Percentiles rank a stretch among this genome's conserved stretches.
phyloP scores from a whole-genome alignment of 2,888 invertebrate genomes.

The Hypsopygia costalis region DNA sequence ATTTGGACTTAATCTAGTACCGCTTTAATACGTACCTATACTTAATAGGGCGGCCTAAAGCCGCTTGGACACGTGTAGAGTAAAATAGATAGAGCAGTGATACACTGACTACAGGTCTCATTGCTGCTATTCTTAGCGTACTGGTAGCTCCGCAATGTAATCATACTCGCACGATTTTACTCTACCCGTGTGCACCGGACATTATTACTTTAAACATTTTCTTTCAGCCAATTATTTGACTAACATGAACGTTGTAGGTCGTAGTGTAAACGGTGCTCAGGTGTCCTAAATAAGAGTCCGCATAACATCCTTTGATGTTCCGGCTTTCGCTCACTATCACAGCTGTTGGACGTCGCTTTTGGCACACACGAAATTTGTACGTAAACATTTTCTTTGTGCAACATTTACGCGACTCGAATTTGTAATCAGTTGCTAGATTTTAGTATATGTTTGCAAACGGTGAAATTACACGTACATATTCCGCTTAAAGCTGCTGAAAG shows the following conservation, averaged over 20 bases:
- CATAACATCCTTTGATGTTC: slow-evolving; percentile 43
- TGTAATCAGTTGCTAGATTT: slow-evolving; percentile 9
- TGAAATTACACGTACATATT: neutral
- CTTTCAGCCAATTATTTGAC: too few species aligned
- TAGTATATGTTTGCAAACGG: neutral
- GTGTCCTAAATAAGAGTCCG: slow-evolving; percentile 15
- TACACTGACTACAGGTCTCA: too few species aligned
- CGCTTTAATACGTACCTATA: too few species aligned
- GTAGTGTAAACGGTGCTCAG: neutral
- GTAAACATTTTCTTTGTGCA: slow-evolving; percentile 11
- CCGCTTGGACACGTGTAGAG: too few species aligned
- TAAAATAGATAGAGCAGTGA: too few species aligned
- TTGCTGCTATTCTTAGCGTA: too few species aligned
- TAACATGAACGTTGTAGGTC: neutral
- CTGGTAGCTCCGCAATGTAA: too few species aligned
- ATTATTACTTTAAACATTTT: too few species aligned
- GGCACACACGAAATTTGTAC: slow-evolving; percentile 9
- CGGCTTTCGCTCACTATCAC: slow-evolving; percentile 28
- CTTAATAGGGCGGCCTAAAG: too few species aligned
- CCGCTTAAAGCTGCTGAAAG: neutral
- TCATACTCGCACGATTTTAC: too few species aligned
- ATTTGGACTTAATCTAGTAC: too few species aligned
- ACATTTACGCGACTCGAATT: slow-evolving; percentile 15
- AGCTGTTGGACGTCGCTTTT: slow-evolving; percentile 23
- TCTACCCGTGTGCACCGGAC: too few species aligned